Percentiles rank a stretch among this genome's conserved stretches.
Evolutionary conservation across 1,140 invertebrate genomes (phyloP).

Genomic region (Yoshiicerus persimilis): DNA sequence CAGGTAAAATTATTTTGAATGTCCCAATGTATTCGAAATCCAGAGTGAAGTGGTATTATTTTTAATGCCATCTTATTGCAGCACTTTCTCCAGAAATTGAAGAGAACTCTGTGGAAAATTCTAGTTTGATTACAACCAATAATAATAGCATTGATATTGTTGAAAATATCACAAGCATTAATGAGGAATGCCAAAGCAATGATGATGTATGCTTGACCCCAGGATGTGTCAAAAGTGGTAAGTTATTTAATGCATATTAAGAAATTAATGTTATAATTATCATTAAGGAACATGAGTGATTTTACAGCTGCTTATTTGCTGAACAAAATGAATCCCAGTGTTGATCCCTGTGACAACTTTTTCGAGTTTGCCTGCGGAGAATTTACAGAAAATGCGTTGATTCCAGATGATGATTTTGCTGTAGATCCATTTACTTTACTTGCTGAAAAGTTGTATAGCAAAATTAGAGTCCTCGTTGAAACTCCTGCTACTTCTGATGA

Average conservation of each 20-base stretch:
- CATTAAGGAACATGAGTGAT: neutral
- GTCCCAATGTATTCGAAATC: no score
- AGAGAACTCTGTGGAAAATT: neutral
- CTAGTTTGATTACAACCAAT: neutral
- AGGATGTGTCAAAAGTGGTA: constrained; percentile 54
- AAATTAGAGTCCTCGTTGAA: constrained; percentile 72
- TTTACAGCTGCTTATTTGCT: constrained; percentile 67
- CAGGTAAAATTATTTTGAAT: neutral
- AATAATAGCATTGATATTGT: no score
- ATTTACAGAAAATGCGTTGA: constrained; percentile 69
- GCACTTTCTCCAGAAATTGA: neutral
- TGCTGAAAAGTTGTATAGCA: constrained; percentile 74
- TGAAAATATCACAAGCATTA: no score
- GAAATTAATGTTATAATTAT: no score
- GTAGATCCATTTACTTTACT: constrained; percentile 78
- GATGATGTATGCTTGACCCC: constrained; percentile 51
- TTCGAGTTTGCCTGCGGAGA: constrained; percentile 79
- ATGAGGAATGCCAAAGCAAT: neutral
- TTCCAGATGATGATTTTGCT: constrained; percentile 76
- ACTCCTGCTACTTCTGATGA: constrained; percentile 66
- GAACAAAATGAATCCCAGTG: constrained; percentile 68
- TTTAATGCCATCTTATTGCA: neutral
- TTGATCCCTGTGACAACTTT: constrained; percentile 88
- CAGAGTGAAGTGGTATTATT: no score
- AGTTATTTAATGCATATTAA: neutral